Percentiles rank a stretch among this genome's conserved stretches.
Conservation (phyloP, 2,888 invertebrate species). For the Pollenia griseotomentosa region DNA sequence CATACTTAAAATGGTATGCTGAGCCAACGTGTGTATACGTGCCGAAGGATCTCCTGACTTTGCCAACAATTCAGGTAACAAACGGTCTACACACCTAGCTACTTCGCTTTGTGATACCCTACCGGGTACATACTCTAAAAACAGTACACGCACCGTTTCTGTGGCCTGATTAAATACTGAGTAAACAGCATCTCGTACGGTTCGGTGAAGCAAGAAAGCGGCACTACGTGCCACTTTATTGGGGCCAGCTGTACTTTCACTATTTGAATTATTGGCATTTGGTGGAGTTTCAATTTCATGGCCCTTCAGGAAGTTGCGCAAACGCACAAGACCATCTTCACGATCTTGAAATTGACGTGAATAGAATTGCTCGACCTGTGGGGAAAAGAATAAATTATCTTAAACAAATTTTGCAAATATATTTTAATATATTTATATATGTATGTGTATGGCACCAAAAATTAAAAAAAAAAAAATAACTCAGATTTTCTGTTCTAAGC, state of each 20-base stretch:
- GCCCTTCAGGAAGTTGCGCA: slow-evolving; percentile 84
- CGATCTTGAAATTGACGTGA: slow-evolving; percentile 95
- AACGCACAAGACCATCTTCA: slow-evolving; percentile 92
- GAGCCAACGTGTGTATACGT: slow-evolving; percentile 93
- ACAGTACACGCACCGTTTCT: slow-evolving; percentile 91
- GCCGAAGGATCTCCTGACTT: slow-evolving; percentile 95
- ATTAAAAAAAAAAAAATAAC: no score
- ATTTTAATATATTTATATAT: neutral
- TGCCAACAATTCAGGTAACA: slow-evolving; percentile 92
- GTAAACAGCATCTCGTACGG: slow-evolving; percentile 94
- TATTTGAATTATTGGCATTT: slow-evolving; percentile 73
- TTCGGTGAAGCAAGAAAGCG: slow-evolving; percentile 90
- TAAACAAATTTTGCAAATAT: neutral
- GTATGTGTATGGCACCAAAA: neutral
- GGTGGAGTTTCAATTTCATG: slow-evolving; percentile 82
- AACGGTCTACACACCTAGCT: slow-evolving; percentile 91
- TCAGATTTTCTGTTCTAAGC: no score
- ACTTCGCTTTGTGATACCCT: slow-evolving; percentile 94
- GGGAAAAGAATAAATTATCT: neutral
- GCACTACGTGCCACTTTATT: slow-evolving; percentile 94
- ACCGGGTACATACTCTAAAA: slow-evolving; percentile 93
- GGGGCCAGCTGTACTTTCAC: slow-evolving; percentile 79
- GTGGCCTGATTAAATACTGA: slow-evolving; percentile 94
- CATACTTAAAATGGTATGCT: slow-evolving; percentile 93
- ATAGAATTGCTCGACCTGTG: slow-evolving; percentile 94